phyloP scores from a whole-genome alignment of 2,797 vertebrate species.

The Lacerta viridis region DNA sequence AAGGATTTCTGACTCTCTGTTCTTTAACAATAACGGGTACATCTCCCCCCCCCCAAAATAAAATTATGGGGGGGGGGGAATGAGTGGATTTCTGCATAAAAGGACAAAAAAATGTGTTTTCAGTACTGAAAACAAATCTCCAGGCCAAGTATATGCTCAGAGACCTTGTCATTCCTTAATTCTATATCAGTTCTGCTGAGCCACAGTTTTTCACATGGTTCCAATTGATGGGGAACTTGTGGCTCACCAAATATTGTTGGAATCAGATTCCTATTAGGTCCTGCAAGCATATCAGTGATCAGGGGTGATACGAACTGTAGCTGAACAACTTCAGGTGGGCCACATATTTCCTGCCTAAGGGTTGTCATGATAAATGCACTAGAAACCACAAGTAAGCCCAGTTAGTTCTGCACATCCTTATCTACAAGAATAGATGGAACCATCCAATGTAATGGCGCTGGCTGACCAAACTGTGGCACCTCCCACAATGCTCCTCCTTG shows the following conservation, averaged over 20 bases:
- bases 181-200: no score
- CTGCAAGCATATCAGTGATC: not conserved
- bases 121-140: no score
- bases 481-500: not conserved
- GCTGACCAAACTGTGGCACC: not conserved
- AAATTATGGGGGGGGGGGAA: not conserved
- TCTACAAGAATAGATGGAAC: not conserved
- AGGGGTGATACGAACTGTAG: no score
- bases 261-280: not conserved
- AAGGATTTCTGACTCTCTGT: not conserved
- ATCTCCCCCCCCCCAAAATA: not conserved
- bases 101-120: no score
- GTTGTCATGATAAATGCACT: no score
- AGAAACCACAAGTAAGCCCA: not conserved
- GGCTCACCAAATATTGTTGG: not conserved
- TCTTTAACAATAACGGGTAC: not conserved
- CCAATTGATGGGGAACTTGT: not conserved
- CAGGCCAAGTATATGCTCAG: no score
- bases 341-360: not conserved
- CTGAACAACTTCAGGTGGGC: not conserved
- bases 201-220: no score
- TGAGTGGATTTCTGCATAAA: no score
- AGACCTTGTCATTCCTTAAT: no score
- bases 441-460: not conserved
- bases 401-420: not conserved